Percentiles rank a stretch among this genome's conserved stretches.
phyloP scores from a whole-genome alignment of 1,140 invertebrate species.

The Calephelis virginiensis region DNA sequence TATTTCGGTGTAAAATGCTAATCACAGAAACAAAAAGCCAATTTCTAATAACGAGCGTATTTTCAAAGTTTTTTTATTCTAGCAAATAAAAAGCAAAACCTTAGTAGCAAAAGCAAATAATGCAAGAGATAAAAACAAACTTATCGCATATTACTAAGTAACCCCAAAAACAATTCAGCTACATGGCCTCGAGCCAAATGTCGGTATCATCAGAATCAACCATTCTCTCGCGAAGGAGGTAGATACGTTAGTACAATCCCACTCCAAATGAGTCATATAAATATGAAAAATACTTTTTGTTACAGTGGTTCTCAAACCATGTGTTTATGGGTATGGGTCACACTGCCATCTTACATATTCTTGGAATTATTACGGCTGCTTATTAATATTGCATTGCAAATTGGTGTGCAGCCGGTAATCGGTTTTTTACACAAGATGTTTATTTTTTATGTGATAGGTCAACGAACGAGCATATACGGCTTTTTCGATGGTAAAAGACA shows the following conservation, averaged over 20 bases:
- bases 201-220: constrained; percentile 31
- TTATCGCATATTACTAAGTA: constrained; percentile 7
- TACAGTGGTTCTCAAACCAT: constrained; percentile 5
- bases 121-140: constrained; percentile 3
- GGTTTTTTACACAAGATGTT: too few relatives aligned
- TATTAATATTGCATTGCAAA: too few relatives aligned
- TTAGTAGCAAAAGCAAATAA: background rate
- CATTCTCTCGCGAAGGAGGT: constrained; percentile 31
- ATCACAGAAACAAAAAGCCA: too few relatives aligned
- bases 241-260: constrained; percentile 18
- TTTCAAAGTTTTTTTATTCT: background rate
- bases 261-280: constrained; percentile 36
- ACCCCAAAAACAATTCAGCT: constrained; percentile 13
- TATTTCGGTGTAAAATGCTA: too few relatives aligned
- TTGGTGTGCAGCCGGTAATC: too few relatives aligned
- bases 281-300: constrained; percentile 38
- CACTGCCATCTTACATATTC: too few relatives aligned
- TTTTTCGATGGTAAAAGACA: too few relatives aligned
- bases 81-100: background rate
- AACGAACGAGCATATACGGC: too few relatives aligned
- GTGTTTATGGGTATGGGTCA: too few relatives aligned
- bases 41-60: too few relatives aligned
- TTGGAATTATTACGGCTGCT: too few relatives aligned
- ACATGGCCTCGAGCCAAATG: constrained; percentile 46
- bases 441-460: too few relatives aligned